phyloP scores from a whole-genome alignment of 1,140 invertebrate species.

The Neodiprion fabricii region DNA sequence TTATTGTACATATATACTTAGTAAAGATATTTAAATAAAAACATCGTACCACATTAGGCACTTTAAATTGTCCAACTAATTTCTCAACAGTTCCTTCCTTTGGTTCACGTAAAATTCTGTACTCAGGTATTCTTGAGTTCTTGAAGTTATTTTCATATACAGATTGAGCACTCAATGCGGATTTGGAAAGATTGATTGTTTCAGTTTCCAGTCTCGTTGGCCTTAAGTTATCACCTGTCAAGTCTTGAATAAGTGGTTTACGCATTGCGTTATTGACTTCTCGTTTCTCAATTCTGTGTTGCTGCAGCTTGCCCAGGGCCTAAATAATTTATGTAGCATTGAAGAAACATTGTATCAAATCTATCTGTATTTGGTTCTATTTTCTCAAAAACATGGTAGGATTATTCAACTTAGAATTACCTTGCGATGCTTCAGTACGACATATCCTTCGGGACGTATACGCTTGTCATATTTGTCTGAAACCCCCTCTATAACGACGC shows the following conservation, averaged over 20 bases:
- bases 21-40: conserved; percentile 10
- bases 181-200: not conserved
- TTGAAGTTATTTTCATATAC: conserved; percentile 28
- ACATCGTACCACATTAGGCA: conserved; percentile 60
- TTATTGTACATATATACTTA: conserved; percentile 6
- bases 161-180: not conserved
- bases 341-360: conserved; percentile 9
- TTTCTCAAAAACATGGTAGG: not conserved
- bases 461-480: conserved; percentile 47
- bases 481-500: conserved; percentile 47
- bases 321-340: conserved; percentile 22
- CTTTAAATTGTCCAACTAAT: conserved; percentile 65
- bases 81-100: conserved; percentile 56
- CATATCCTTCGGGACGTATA: conserved; percentile 55
- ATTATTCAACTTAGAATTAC: conserved; percentile 36
- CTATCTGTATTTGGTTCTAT: not conserved
- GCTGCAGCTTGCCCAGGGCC: conserved; percentile 73
- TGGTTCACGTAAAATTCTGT: conserved; percentile 59
- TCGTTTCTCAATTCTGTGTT: conserved; percentile 74
- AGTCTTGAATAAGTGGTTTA: conserved; percentile 65
- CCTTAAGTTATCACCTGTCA: conserved; percentile 36
- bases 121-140: conserved; percentile 54
- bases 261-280: conserved; percentile 61
- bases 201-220: not conserved
- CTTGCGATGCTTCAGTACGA: conserved; percentile 67